Percentiles rank a stretch among this genome's conserved stretches.
These are phyloP conservation scores for Ectropis crepuscularia DNA, from an alignment of 2,888 invertebrate genomes.

Conservation along the genomic window DNA sequence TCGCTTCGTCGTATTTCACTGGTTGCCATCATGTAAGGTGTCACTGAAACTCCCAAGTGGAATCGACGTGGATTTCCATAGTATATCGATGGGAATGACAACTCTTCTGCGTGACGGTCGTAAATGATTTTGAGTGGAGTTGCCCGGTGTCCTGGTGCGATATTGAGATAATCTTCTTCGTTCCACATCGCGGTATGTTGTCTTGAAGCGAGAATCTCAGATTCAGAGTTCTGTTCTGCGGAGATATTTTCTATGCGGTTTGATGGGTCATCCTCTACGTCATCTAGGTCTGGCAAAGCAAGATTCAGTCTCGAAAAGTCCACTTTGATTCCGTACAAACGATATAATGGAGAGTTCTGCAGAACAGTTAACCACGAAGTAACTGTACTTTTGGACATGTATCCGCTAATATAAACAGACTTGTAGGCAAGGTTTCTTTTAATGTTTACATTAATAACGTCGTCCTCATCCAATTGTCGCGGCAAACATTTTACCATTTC, in stretches of 20 bases:
- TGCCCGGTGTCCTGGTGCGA: too few species aligned
- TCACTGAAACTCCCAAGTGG: constrained; percentile 48
- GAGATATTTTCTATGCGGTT: constrained; percentile 48
- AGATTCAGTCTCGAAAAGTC: constrained; percentile 47
- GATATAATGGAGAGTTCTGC: constrained; percentile 49
- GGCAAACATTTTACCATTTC: constrained; percentile 57
- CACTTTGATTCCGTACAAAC: constrained; percentile 50
- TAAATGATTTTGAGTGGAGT: constrained; percentile 49
- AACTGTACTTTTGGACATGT: constrained; percentile 49
- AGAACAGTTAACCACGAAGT: constrained; percentile 50
- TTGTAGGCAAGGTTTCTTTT: constrained; percentile 53
- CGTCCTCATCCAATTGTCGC: constrained; percentile 53
- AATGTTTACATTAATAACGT: constrained; percentile 55
- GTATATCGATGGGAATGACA: constrained; percentile 66
- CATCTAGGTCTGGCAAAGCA: constrained; percentile 23
- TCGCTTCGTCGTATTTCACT: constrained; percentile 61
- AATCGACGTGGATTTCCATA: constrained; percentile 54
- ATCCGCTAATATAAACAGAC: constrained; percentile 49
- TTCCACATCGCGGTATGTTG: constrained; percentile 54
- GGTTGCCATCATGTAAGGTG: constrained; percentile 58
- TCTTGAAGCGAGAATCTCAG: constrained; percentile 48
- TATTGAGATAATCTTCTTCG: too few species aligned
- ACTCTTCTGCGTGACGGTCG: constrained; percentile 64
- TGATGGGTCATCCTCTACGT: constrained; percentile 40
- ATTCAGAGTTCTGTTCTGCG: constrained; percentile 40